Evolutionary conservation across 2,888 invertebrate species (phyloP).

Genomic region (Vanessa cardui): DNA sequence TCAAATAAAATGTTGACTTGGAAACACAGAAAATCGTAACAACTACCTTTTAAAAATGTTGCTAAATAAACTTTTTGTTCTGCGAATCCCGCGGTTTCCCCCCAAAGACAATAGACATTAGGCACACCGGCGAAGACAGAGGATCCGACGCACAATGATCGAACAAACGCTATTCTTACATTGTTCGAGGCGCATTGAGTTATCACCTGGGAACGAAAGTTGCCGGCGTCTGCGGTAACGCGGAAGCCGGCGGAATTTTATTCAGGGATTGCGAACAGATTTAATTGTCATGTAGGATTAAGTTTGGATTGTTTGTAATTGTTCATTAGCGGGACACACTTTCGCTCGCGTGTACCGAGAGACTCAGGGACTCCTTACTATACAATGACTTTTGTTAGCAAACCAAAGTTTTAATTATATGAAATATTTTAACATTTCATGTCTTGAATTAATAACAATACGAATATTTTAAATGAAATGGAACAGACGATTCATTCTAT

Average conservation of each 20-base stretch:
- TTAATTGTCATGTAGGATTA: background rate
- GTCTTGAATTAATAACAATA: too few relatives aligned
- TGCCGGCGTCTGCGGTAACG: slow-evolving; percentile 10
- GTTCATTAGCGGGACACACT: background rate
- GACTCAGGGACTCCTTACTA: too few relatives aligned
- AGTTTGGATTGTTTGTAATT: background rate
- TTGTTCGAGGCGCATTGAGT: slow-evolving; percentile 1
- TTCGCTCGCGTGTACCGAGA: background rate
- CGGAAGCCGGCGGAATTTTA: slow-evolving; percentile 5
- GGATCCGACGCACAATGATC: slow-evolving; percentile 14
- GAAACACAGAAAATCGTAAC: background rate
- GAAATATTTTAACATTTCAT: too few relatives aligned
- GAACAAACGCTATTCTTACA: slow-evolving; percentile 30
- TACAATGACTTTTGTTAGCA: too few relatives aligned
- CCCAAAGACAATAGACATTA: background rate
- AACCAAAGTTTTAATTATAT: too few relatives aligned
- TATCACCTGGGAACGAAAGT: slow-evolving; percentile 11
- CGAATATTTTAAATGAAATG: too few relatives aligned
- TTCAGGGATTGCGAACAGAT: background rate
- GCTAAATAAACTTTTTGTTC: background rate
- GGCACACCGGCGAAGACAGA: slow-evolving; percentile 2
- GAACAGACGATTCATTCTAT: too few relatives aligned
- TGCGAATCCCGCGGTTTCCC: slow-evolving; percentile 24
- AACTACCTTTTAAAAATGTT: background rate
- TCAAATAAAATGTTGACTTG: too few relatives aligned